Conservation (phyloP, 2,113 vertebrate genomes). For the Dendrocopos noguchii region DNA sequence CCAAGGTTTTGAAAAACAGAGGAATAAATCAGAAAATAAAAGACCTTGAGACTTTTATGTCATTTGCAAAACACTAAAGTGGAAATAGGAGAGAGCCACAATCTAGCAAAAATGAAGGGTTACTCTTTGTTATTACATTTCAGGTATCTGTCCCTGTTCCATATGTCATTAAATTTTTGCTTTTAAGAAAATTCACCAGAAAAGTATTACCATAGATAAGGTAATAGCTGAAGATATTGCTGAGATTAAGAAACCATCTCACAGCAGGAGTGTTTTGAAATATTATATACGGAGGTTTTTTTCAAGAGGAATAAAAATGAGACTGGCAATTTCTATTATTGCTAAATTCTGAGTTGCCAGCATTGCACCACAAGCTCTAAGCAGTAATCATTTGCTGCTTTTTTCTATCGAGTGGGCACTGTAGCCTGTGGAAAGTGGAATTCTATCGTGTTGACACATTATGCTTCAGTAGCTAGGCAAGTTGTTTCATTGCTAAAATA, state of each 20-base stretch:
- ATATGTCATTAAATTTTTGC: slow-evolving; percentile 3
- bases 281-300: slow-evolving; percentile 6
- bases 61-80: background rate
- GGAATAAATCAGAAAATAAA: background rate
- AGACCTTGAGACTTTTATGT: background rate
- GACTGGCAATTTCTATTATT: slow-evolving; percentile 28
- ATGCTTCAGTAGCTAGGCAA: slow-evolving; percentile 46
- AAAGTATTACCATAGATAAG: background rate
- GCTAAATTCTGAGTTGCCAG: background rate
- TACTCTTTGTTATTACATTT: slow-evolving; percentile 29
- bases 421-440: background rate
- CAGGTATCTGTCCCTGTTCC: background rate
- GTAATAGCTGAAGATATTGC: slow-evolving; percentile 43
- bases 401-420: slow-evolving; percentile 5
- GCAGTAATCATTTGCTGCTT: background rate
- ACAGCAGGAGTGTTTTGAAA: slow-evolving; percentile 7
- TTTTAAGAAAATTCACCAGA: slow-evolving; percentile 36
- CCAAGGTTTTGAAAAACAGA: background rate
- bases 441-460: slow-evolving; percentile 50
- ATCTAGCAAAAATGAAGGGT: slow-evolving; percentile 9
- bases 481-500: slow-evolving; percentile 51
- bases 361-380: background rate
- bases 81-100: slow-evolving; percentile 9
- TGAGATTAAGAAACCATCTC: slow-evolving; percentile 36
- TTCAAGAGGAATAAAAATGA: slow-evolving; percentile 40